phyloP scores from a whole-genome alignment of 2,113 vertebrate genomes.

The Holacanthus passer region DNA sequence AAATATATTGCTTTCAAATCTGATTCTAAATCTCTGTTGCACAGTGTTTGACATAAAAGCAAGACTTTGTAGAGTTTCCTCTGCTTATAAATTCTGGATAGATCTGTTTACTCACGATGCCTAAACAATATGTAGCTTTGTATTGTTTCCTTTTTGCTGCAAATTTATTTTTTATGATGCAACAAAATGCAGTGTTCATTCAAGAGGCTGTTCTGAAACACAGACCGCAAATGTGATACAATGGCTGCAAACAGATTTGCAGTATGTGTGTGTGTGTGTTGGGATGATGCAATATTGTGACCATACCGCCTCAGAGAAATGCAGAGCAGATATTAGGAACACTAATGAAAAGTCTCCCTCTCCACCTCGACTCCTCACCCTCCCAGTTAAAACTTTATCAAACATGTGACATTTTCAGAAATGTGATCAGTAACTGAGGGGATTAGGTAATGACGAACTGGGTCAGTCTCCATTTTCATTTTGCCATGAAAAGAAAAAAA shows the following conservation, averaged over 20 bases:
- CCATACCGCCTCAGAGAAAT: slow-evolving; percentile 42
- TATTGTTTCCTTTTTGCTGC: slow-evolving; percentile 10
- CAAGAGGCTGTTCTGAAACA: slow-evolving; percentile 10
- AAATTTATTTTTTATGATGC: slow-evolving; percentile 25
- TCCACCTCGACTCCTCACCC: slow-evolving; percentile 9
- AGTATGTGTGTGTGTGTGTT: slow-evolving; percentile 21
- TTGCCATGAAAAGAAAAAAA: slow-evolving; percentile 3
- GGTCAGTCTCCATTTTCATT: slow-evolving; percentile 14
- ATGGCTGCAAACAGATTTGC: slow-evolving; percentile 20
- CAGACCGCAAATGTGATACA: slow-evolving; percentile 41
- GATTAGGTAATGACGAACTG: slow-evolving; percentile 33
- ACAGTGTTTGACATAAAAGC: slow-evolving; percentile 1
- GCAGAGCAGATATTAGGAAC: slow-evolving; percentile 55
- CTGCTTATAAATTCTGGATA: slow-evolving; percentile 24
- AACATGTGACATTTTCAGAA: slow-evolving; percentile 51
- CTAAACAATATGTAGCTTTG: slow-evolving; percentile 13
- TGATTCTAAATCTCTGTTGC: slow-evolving; percentile 45
- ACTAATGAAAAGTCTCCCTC: slow-evolving; percentile 52
- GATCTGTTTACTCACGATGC: slow-evolving; percentile 22
- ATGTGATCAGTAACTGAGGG: slow-evolving; percentile 28
- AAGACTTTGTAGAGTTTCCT: slow-evolving; percentile 15
- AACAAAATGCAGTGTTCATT: slow-evolving; percentile 33
- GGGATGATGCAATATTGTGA: slow-evolving; percentile 59
- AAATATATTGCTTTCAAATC: slow-evolving; percentile 56
- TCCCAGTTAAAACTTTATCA: slow-evolving; percentile 39